Evolutionary conservation across 2,797 vertebrate genomes (phyloP).

Genomic region (Malurus splendens): DNA sequence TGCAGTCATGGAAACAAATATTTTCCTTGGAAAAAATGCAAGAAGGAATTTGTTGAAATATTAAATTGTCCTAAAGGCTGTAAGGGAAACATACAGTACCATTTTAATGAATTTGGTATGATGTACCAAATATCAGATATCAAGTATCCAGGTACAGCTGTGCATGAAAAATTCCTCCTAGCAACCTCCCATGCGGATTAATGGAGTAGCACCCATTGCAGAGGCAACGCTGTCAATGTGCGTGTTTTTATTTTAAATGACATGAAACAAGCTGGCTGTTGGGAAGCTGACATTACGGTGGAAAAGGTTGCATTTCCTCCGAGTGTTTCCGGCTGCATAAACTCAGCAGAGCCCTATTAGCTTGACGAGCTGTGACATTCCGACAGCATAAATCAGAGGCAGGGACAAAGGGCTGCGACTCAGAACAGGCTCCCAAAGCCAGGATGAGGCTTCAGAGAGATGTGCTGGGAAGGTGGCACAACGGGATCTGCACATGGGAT

Average conservation of each 20-base stretch:
- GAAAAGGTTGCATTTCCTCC: neutral
- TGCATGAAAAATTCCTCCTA: neutral
- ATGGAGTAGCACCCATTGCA: neutral
- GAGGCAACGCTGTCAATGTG: neutral
- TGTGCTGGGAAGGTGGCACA: fast-evolving
- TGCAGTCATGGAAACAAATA: neutral
- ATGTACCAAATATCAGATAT: neutral
- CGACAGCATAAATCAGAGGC: neutral
- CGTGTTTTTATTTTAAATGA: neutral
- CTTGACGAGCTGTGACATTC: conserved; percentile 17
- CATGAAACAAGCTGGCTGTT: neutral
- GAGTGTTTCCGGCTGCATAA: neutral
- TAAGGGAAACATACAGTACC: neutral
- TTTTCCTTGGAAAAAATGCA: neutral
- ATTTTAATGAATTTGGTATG: neutral
- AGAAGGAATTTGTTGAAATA: neutral
- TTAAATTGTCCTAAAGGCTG: neutral
- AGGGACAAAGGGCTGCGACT: neutral
- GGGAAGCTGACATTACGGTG: neutral
- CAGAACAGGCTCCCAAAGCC: neutral
- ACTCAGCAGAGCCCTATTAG: conserved; percentile 23
- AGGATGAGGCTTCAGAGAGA: neutral
- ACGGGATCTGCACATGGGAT: neutral
- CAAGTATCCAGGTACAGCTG: neutral
- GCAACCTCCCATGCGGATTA: neutral